A percentile compares a stretch with the other conserved stretches of the same genome.
Conservation (phyloP, 2,888 invertebrate genomes). For the Auanema freiburgensis region DNA sequence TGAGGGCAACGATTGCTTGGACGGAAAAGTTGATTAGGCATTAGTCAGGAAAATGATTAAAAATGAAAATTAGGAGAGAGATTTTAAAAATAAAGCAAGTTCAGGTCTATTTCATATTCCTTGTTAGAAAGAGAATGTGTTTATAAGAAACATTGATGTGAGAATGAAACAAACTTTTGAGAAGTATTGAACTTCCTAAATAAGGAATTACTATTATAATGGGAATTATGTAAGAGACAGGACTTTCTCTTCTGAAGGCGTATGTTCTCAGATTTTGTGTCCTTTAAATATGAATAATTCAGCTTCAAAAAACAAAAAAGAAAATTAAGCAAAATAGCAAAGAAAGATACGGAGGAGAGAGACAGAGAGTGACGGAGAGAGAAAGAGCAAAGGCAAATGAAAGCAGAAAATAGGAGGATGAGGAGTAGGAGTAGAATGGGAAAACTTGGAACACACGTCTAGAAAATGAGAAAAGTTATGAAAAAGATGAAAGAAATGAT, state of each 20-base stretch:
- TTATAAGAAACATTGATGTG: too few relatives aligned
- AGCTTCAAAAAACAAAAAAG: slow-evolving; percentile 1
- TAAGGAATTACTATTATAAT: too few relatives aligned
- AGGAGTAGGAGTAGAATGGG: slow-evolving; percentile 4
- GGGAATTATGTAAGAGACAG: neutral
- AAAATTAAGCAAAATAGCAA: neutral
- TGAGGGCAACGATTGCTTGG: too few relatives aligned
- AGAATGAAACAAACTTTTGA: too few relatives aligned
- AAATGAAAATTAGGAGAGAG: too few relatives aligned
- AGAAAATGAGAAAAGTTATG: neutral
- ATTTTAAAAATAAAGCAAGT: neutral
- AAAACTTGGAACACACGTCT: neutral
- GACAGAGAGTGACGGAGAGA: slow-evolving; percentile 17
- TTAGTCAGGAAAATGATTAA: too few relatives aligned
- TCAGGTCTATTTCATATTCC: neutral
- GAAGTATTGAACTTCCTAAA: too few relatives aligned
- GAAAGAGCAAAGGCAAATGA: slow-evolving; percentile 7
- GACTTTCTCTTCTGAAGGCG: neutral
- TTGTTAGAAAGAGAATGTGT: neutral
- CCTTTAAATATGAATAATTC: neutral
- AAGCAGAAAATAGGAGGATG: slow-evolving; percentile 7
- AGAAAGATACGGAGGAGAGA: slow-evolving; percentile 1
- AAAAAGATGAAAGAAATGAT: slow-evolving; percentile 1
- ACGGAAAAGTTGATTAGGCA: too few relatives aligned
- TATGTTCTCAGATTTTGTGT: neutral